Base-by-base conservation (phyloP, 2,888 invertebrate genomes). In the Selenia dentaria region DNA sequence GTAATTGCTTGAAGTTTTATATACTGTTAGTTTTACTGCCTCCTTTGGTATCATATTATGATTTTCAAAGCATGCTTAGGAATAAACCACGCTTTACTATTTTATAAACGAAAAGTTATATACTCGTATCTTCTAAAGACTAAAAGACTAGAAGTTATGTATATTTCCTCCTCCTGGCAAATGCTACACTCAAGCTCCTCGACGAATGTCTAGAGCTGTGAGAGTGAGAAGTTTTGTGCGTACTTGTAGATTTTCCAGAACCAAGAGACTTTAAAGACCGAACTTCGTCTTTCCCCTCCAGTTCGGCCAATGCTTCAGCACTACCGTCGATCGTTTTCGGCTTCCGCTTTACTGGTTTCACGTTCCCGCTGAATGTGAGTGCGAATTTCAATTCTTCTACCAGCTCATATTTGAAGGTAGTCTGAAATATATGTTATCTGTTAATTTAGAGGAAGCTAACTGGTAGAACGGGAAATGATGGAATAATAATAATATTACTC, bases 351-450 rank as follows among this genome's bases (percentile, higher is more conserved):
- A 93, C 92, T 1, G 93, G 93, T 62, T 94, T 95, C 0, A 92
- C 87, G 31, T 91, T 92, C 2, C 93, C 92, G 49, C 92, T 92
- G 65, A 94, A 95, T 51, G 90, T 91, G 0, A 93, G 59, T 2
- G 93, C 92, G 64, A 95, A 95, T 62, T 92, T 92, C 24, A 95
- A 57, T 67, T 95, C 95, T 59, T 92, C 92, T 32, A 91, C 69
- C 6, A 94, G 61, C 63, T 93, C 93, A 45, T 91, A 85, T 59
- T 90, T 92, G 70, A 94, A 94, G 0, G 92, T 83, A 0, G 92
- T 84, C 90, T 94, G 81, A 11, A 77, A 76, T 26, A 25, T 18
- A n/a, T 13, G n/a, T n/a, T n/a, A n/a, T n/a, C n/a, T n/a, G n/a
- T n/a, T n/a, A n/a, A n/a, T n/a, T n/a, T n/a, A n/a, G n/a, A n/a